A percentile compares a stretch with the other conserved stretches of the same genome.
These are phyloP conservation scores for Helarctos malayanus DNA, from an alignment of 2,797 vertebrate species.

Conservation along the genomic window DNA sequence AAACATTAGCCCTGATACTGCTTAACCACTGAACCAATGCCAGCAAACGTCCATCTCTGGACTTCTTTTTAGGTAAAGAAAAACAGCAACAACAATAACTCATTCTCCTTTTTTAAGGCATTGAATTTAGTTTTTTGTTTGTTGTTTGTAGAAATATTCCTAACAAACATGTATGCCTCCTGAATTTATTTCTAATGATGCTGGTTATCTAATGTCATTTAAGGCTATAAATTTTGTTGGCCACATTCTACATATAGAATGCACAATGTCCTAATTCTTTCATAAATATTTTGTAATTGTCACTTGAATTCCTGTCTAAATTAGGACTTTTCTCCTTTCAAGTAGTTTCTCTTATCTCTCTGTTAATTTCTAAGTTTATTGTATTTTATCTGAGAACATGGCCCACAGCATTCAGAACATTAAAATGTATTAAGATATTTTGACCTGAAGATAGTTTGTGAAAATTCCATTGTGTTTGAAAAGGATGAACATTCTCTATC, in stretches of 20 bases:
- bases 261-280: neutral
- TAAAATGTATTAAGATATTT: neutral
- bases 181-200: conserved; percentile 38
- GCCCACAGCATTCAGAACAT: neutral
- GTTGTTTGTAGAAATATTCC: conserved; percentile 3
- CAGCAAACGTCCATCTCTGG: neutral
- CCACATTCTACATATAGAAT: neutral
- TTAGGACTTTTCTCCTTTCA: neutral
- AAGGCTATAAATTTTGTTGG: neutral
- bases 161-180: neutral
- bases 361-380: neutral
- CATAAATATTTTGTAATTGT: neutral
- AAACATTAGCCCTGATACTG: neutral
- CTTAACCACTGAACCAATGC: neutral
- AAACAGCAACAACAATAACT: neutral
- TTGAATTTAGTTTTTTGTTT: neutral
- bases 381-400: neutral
- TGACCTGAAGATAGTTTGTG: neutral
- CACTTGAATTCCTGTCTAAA: neutral
- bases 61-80: neutral
- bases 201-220: neutral
- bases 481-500: neutral
- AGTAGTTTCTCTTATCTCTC: neutral
- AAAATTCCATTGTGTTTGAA: conserved; percentile 28
- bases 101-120: neutral